Evolutionary conservation across 2,113 vertebrate genomes (phyloP), one percentile per base, ranked within the genome.

Genomic region (Stegostoma tigrinum): DNA sequence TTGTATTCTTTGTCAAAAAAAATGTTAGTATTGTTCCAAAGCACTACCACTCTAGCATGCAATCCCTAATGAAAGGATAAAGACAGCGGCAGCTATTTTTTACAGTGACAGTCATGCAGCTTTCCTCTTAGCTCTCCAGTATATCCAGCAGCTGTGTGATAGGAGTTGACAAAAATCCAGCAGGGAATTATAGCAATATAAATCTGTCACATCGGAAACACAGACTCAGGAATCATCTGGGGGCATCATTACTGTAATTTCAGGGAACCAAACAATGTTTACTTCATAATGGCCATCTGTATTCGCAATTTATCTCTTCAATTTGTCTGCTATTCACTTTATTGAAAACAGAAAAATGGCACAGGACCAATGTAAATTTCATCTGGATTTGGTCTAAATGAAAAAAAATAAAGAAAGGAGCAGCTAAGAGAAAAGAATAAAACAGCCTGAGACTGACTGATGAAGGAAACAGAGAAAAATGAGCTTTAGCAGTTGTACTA

Each of bases 121-220:
- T 97, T 96, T 97, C 97, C 97, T 97, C 86, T 97, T 97, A 97
- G 97, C 96, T 96, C 96, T 97, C 97, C 97, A 97, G 96, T 97
- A 97, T 96, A 96, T 96, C 96, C 96, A 95, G 96, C 96, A 97
- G 95, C 96, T 97, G 97, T 97, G 55, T 96, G 97, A 97, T 97
- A 96, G 96, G 97, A 97, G 96, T 96, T 97, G 97, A 97, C 97
- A 98, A 96, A 96, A 96, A 97, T 97, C 96, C 96, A 97, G 96
- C 95, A 96, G 95, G 64, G 12, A 97, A 98, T 98, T 96, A 96
- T 15, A 0, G 96, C 96, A 96, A 96, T 97, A 96, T 96, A 96
- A 96, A 96, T 96, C 97, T 97, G 96, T 97, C 96, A 96, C 96
- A 97, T 96, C 96, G 96, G 96, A 97, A 97, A n/a, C n/a, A 85